These are phyloP conservation scores for Tyrannus savana DNA, from an alignment of 2,113 vertebrate species.

Conservation along the genomic window DNA sequence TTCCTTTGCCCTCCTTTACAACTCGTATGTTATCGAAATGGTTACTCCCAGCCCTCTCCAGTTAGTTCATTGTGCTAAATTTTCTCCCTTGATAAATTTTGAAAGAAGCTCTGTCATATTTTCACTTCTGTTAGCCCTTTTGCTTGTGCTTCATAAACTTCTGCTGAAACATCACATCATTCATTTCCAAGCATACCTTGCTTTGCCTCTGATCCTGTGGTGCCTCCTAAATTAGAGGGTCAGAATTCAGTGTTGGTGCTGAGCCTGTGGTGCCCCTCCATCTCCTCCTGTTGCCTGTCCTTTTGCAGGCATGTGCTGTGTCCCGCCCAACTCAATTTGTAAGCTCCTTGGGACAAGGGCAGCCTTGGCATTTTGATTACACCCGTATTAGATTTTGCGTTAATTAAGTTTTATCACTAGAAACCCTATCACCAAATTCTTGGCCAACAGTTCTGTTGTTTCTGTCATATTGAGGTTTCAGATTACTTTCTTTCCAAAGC, in stretches of 20 bases:
- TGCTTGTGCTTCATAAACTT: not conserved
- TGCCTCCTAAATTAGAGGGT: not conserved
- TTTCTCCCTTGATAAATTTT: not conserved
- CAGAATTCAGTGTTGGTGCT: fast-evolving
- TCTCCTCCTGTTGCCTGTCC: not conserved
- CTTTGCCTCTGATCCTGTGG: not conserved
- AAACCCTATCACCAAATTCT: not conserved
- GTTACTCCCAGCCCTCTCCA: not conserved
- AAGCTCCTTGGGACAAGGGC: not conserved
- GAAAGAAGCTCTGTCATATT: not conserved
- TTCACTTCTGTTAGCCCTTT: not conserved
- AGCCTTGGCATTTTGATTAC: not conserved
- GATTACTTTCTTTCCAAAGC: not conserved
- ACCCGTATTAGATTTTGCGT: not conserved
- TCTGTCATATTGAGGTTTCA: not conserved
- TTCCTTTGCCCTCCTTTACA: conserved; percentile 20
- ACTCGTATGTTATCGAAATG: not conserved
- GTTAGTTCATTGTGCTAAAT: not conserved
- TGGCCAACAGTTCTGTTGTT: not conserved
- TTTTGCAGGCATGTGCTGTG: not conserved
- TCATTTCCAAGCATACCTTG: not conserved
- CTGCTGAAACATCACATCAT: not conserved
- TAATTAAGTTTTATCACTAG: not conserved
- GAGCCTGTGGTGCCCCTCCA: fast-evolving
- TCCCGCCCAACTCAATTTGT: not conserved